Evolutionary conservation across 1,140 invertebrate genomes (phyloP).

Genomic region (Delia radicum): DNA sequence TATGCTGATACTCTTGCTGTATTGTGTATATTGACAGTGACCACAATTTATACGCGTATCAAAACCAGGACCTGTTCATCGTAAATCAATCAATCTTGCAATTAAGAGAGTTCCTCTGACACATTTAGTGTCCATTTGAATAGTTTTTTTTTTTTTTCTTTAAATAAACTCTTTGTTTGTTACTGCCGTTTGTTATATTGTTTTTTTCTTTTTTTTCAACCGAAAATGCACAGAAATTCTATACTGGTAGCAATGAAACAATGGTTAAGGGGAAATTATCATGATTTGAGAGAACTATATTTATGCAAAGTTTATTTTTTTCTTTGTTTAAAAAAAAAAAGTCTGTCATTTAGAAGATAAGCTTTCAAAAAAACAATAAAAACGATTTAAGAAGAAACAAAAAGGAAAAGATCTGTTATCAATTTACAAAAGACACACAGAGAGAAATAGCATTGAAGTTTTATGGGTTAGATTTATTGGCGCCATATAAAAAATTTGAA

Average conservation of each 20-base stretch:
- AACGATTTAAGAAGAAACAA: background rate
- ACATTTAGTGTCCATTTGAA: conserved; percentile 35
- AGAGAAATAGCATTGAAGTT: background rate
- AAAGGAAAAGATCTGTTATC: background rate
- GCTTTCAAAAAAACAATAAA: background rate
- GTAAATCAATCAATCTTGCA: conserved; percentile 35
- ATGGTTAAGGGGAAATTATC: conserved; percentile 7
- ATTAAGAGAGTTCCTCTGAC: conserved; percentile 33
- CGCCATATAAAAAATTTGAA: no score
- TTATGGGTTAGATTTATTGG: background rate
- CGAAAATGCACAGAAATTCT: background rate
- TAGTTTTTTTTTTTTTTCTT: conserved; percentile 6
- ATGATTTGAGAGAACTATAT: background rate
- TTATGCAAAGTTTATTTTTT: background rate
- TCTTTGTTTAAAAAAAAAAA: background rate
- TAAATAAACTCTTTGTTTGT: background rate
- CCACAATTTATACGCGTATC: conserved; percentile 1
- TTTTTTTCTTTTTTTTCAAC: background rate
- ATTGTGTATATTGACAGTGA: background rate
- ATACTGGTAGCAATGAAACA: background rate
- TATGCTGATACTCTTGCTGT: background rate
- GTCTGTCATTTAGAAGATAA: background rate
- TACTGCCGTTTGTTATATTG: background rate
- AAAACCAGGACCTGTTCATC: conserved; percentile 29
- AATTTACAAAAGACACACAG: background rate